Evolutionary conservation across 2,797 vertebrate genomes (phyloP).

Genomic region (Alosa sapidissima): DNA sequence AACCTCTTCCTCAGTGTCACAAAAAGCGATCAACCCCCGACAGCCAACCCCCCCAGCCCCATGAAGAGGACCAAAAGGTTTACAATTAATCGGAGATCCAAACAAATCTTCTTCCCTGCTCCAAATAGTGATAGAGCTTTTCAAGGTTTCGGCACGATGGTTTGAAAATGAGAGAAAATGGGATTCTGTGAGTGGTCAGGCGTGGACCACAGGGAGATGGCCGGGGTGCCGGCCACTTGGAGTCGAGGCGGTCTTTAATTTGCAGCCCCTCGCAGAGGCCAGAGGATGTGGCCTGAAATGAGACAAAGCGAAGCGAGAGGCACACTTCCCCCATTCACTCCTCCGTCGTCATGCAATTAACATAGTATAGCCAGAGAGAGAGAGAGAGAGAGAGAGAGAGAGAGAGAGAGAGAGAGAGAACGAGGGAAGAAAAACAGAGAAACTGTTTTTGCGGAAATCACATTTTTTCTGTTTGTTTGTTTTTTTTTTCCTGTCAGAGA

Average conservation of each 20-base stretch:
- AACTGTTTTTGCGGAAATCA: background rate
- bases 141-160: background rate
- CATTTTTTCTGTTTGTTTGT: background rate
- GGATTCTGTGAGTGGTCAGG: conserved; percentile 36
- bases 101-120: background rate
- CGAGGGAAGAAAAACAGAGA: background rate
- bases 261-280: conserved; percentile 36
- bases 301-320: conserved; percentile 41
- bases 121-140: background rate
- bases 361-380: conserved; percentile 39
- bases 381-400: conserved; percentile 18
- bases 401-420: background rate
- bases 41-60: no score
- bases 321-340: conserved; percentile 30
- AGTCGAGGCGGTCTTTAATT: conserved; percentile 47
- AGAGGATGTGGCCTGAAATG: conserved; percentile 51
- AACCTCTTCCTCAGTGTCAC: background rate
- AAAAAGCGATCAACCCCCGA: background rate
- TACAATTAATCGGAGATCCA: background rate
- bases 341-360: conserved; percentile 35
- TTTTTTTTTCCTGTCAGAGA: background rate
- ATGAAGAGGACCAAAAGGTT: background rate
- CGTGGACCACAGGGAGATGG: conserved; percentile 31
- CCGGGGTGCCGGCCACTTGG: conserved; percentile 25
- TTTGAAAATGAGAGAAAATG: background rate